Evolutionary conservation across 2,888 invertebrate genomes (phyloP).

Genomic region (Cyclophora punctaria): DNA sequence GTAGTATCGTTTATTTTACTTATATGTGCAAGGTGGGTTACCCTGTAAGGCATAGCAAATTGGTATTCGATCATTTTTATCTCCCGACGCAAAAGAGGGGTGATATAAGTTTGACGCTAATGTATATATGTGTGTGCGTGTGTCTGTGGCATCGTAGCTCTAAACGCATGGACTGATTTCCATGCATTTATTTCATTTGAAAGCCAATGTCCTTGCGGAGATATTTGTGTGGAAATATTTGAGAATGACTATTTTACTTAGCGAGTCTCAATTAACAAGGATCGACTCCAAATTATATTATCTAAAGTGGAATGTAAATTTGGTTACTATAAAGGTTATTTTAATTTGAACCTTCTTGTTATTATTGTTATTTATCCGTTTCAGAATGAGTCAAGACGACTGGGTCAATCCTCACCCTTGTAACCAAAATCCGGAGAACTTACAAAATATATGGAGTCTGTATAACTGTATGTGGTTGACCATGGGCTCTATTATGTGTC

Average conservation of each 20-base stretch:
- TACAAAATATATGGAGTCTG: constrained; percentile 91
- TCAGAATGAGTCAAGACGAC: constrained; percentile 90
- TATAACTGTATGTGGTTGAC: constrained; percentile 95
- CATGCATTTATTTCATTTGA: no score
- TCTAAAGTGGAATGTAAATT: no score
- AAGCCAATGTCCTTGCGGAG: no score
- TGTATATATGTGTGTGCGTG: not conserved
- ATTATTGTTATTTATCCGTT: not conserved
- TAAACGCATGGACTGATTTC: no score
- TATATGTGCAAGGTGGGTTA: constrained; percentile 81
- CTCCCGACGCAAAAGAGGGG: no score
- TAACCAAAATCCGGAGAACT: constrained; percentile 85
- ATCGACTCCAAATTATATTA: no score
- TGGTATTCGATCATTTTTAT: no score
- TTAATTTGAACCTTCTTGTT: not conserved
- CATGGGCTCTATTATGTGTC: constrained; percentile 92
- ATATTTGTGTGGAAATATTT: no score
- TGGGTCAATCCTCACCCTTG: constrained; percentile 96
- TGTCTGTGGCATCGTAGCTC: not conserved
- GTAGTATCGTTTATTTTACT: constrained; percentile 88
- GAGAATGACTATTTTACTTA: no score
- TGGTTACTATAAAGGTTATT: no score
- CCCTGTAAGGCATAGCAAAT: no score
- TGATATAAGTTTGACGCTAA: not conserved
- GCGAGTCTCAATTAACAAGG: no score